Evolutionary conservation across 2,797 vertebrate genomes (phyloP).

Genomic region (Neomorphus geoffroyi): DNA sequence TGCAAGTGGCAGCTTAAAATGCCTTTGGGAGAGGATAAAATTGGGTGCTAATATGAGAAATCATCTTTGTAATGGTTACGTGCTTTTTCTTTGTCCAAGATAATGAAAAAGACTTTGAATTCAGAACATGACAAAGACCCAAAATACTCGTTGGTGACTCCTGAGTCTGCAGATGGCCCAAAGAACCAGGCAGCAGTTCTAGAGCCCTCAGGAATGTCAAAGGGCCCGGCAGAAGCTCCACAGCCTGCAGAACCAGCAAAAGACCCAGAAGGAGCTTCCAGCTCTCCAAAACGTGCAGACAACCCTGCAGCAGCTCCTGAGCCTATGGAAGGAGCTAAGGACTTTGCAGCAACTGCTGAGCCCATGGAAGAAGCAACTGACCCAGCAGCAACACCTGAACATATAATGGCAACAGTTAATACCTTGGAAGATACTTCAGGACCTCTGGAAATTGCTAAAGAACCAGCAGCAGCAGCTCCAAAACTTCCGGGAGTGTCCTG

Average conservation of each 20-base stretch:
- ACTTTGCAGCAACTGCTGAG: neutral
- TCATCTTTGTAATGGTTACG: neutral
- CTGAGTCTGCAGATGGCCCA: neutral
- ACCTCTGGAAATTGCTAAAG: slow-evolving; percentile 14
- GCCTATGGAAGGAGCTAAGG: neutral
- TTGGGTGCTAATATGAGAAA: neutral
- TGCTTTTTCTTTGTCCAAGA: slow-evolving; percentile 47
- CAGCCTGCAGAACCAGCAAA: neutral
- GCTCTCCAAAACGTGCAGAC: neutral
- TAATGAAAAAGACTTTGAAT: slow-evolving; percentile 63
- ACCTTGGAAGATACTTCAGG: neutral
- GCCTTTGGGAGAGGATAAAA: neutral
- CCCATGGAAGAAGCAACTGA: neutral
- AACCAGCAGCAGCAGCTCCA: neutral
- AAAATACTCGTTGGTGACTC: neutral
- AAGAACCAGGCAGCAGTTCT: neutral
- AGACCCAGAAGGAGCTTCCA: neutral
- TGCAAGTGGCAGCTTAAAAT: neutral
- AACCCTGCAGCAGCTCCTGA: neutral
- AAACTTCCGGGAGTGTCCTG: slow-evolving; percentile 22
- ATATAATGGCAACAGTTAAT: neutral
- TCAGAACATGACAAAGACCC: neutral
- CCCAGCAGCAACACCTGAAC: neutral
- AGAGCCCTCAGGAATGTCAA: rapidly evolving
- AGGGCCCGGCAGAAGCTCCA: neutral